Conservation (phyloP, 2,797 vertebrate genomes). For the Furcifer pardalis region DNA sequence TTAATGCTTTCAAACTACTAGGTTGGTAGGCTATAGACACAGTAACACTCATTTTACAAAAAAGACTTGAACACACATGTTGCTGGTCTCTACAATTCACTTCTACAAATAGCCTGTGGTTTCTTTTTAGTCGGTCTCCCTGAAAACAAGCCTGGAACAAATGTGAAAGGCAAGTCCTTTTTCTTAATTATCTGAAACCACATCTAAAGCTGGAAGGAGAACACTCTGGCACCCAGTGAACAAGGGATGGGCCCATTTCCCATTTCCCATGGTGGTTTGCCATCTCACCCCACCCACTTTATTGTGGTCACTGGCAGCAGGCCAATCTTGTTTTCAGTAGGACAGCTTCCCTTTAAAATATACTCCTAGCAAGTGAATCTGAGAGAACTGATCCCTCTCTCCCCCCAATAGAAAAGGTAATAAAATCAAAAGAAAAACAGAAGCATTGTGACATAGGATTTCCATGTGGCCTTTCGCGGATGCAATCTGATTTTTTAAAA, state of each 20-base stretch:
- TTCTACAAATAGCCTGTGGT: conserved; percentile 13
- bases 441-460: too few species aligned
- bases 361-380: neutral
- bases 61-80: neutral
- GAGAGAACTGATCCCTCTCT: too few species aligned
- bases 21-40: too few species aligned
- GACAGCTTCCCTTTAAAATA: neutral
- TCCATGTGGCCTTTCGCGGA: neutral
- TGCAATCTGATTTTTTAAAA: too few species aligned
- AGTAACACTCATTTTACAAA: too few species aligned
- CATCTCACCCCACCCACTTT: conserved; percentile 35
- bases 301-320: conserved; percentile 48
- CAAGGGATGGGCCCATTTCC: conserved; percentile 67
- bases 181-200: conserved; percentile 32
- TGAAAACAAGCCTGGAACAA: conserved; percentile 44
- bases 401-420: neutral
- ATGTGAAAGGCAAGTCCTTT: conserved; percentile 50
- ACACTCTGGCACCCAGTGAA: conserved; percentile 71
- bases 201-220: conserved; percentile 53
- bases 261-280: conserved; percentile 76
- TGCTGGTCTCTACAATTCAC: neutral
- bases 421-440: too few species aligned
- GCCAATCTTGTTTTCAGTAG: conserved; percentile 10
- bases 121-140: neutral
- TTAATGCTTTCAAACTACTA: too few species aligned